Base-by-base conservation (phyloP, 1,140 invertebrate species). In the Drosophila elegans region DNA sequence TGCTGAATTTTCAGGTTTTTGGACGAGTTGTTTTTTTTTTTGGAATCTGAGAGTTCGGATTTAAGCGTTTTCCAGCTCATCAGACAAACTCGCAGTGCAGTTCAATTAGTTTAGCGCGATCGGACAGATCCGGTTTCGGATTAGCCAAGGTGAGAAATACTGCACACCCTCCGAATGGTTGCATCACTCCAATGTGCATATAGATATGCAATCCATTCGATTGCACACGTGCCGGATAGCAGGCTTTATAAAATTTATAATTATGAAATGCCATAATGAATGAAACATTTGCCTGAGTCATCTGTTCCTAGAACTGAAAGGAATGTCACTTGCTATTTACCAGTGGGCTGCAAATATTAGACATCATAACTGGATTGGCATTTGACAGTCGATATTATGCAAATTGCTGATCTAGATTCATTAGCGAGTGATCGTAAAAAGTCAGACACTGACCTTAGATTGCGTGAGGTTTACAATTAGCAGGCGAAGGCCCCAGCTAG, bases 361-460 rank as follows among this genome's bases (percentile, higher is more conserved):
- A 46, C 29, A 29, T 48, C 27, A 27, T 46, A 48, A 44, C 11
- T 9, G 9, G n/a, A 42, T 32, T 44, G 11, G 10, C 39, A 54
- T 44, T 39, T 13, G 44, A 16, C 32, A 51, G 54, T 38, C 54
- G 52, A 74, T 57, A 54, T 36, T 67, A 81, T 85, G 81, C 60
- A 77, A 84, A 86, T 74, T 48, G 25, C 34, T 78, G 78, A 52
- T 86, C 82, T 57, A 81, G 60, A 78, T 85, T 69, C 46, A 25
- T 21, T 12, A 27, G 13, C 41, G 27, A 61, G 48, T 45, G 39
- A 54, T 55, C 46, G 45, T 53, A 48, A 68, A 48, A 68, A 51
- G 57, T 56, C 56, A 68, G 25, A 29, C 13, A 46, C 11, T 74
- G 68, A 85, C 67, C 82, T 85, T 78, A 71, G n/a, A 25, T 71